phyloP scores from a whole-genome alignment of 2,113 vertebrate genomes.

The Sardina pilchardus region DNA sequence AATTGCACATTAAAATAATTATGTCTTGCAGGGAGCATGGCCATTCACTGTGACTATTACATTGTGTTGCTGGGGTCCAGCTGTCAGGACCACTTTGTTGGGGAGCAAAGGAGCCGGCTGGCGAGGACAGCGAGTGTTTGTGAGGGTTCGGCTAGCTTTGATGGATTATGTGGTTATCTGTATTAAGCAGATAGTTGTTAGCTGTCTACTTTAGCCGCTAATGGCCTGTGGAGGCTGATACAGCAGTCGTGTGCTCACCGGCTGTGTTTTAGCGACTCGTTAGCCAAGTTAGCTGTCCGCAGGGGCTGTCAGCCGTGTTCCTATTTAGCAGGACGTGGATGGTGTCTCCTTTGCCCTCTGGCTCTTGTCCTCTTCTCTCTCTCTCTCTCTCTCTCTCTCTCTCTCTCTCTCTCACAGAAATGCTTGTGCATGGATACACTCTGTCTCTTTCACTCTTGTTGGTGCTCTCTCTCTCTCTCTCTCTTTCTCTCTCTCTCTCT shows the following conservation, averaged over 20 bases:
- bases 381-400: neutral
- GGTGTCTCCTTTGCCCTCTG: constrained; percentile 10
- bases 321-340: constrained; percentile 17
- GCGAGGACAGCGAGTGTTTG: neutral
- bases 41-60: constrained; percentile 20
- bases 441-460: neutral
- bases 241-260: neutral
- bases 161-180: constrained; percentile 16
- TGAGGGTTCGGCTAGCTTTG: neutral
- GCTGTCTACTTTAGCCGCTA: constrained; percentile 17
- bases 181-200: constrained; percentile 15
- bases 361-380: neutral
- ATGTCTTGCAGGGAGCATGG: neutral
- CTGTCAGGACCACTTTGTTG: neutral
- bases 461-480: neutral
- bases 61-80: constrained; percentile 1
- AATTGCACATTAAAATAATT: constrained; percentile 6
- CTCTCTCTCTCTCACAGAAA: neutral
- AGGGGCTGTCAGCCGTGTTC: constrained; percentile 6
- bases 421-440: neutral
- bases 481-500: neutral
- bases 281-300: constrained; percentile 1
- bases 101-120: neutral
- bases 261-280: neutral
- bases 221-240: constrained; percentile 16